phyloP scores from a whole-genome alignment of 2,888 invertebrate genomes.

The Gymnoscelis rufifasciata region DNA sequence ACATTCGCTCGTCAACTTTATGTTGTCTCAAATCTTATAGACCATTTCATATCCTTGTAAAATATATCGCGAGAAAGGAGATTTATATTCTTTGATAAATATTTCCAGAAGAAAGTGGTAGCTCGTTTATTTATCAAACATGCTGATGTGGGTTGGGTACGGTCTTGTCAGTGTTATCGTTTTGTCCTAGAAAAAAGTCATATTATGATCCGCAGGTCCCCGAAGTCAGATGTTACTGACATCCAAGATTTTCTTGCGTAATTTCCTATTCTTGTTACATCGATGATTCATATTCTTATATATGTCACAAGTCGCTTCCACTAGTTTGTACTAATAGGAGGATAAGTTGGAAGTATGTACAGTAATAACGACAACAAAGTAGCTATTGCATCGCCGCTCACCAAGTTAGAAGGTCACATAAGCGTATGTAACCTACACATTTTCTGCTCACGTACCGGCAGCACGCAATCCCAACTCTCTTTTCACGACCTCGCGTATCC shows the following conservation, averaged over 20 bases:
- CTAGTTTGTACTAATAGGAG: too few relatives aligned
- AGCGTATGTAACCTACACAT: slow-evolving; percentile 6
- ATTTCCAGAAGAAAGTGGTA: slow-evolving; percentile 1
- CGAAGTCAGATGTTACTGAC: too few relatives aligned
- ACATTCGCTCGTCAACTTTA: slow-evolving; percentile 17
- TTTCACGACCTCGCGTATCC: slow-evolving; percentile 26
- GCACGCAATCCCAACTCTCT: slow-evolving; percentile 29
- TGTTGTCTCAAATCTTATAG: slow-evolving; percentile 18
- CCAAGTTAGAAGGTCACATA: slow-evolving; percentile 13
- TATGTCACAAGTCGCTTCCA: too few relatives aligned
- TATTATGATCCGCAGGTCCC: too few relatives aligned
- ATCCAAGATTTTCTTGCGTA: too few relatives aligned
- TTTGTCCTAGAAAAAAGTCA: too few relatives aligned
- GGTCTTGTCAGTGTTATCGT: too few relatives aligned
- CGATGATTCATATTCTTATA: too few relatives aligned
- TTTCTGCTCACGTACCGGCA: slow-evolving; percentile 21
- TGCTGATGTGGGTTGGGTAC: not conserved
- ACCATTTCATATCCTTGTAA: slow-evolving; percentile 12
- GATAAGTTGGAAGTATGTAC: slow-evolving; percentile 2
- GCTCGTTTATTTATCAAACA: not conserved
- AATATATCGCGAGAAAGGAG: not conserved
- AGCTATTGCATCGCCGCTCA: slow-evolving; percentile 6
- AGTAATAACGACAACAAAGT: slow-evolving; percentile 1
- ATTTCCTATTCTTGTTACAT: not conserved
- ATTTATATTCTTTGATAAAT: slow-evolving; percentile 8